Conservation (phyloP, 2,888 invertebrate species). For the Caenorhabditis sulstoni region DNA sequence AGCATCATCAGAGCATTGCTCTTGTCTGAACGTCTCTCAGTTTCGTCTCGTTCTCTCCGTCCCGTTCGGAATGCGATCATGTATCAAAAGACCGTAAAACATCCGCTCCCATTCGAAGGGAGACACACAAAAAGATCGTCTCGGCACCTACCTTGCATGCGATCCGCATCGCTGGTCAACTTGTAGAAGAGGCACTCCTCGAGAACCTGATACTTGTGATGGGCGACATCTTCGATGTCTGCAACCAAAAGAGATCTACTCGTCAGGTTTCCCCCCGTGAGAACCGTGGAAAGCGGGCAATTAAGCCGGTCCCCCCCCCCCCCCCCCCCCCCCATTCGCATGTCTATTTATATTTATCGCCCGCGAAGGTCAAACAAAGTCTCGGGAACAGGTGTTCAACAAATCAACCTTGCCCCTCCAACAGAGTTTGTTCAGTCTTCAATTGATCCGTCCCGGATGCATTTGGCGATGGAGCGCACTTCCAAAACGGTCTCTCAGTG, state of each 20-base stretch:
- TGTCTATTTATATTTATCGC: neutral
- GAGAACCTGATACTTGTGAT: conserved; percentile 75
- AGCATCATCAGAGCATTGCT: conserved; percentile 73
- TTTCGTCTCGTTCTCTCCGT: neutral
- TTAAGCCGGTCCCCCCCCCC: neutral
- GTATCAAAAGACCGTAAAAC: no score
- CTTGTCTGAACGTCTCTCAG: conserved; percentile 61
- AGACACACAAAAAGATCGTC: neutral
- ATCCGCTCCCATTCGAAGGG: neutral
- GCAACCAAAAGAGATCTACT: conserved; percentile 53
- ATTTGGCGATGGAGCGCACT: no score
- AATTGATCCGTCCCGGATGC: neutral
- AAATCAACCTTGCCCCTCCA: conserved; percentile 19
- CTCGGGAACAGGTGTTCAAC: conserved; percentile 32
- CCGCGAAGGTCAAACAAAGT: conserved; percentile 24
- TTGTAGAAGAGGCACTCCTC: conserved; percentile 77
- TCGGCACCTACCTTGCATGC: conserved; percentile 67
- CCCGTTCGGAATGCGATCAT: no score
- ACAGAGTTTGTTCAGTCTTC: conserved; percentile 16
- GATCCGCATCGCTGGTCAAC: conserved; percentile 73
- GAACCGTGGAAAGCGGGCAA: neutral
- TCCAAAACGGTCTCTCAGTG: conserved; percentile 18
- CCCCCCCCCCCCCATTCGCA: no score
- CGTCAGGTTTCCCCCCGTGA: no score
- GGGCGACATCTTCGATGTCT: conserved; percentile 76